Conservation (phyloP, 2,113 vertebrate genomes). For the Catharus minimus region DNA sequence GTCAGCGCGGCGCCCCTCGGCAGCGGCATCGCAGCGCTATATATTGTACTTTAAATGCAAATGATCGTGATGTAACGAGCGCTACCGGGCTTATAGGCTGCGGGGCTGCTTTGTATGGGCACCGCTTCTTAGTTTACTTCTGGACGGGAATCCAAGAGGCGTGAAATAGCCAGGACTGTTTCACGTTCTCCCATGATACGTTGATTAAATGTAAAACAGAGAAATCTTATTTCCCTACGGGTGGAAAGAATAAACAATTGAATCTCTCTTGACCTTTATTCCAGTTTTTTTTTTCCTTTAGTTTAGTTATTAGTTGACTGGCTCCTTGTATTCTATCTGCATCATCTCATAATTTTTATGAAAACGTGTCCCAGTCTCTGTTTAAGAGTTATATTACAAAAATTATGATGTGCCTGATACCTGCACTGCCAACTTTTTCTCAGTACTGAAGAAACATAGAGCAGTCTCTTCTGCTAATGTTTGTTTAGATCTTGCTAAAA, state of each 20-base stretch:
- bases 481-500: background rate
- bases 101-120: background rate
- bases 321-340: background rate
- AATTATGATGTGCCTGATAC: background rate
- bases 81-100: background rate
- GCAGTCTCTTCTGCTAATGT: background rate
- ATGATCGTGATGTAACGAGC: background rate
- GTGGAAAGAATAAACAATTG: background rate
- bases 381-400: background rate
- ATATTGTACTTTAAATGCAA: background rate
- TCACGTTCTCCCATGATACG: accelerated
- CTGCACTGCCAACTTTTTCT: background rate
- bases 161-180: background rate
- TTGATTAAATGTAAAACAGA: background rate
- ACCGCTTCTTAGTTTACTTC: background rate
- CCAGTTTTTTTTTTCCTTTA: background rate
- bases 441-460: background rate
- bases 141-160: background rate
- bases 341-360: background rate
- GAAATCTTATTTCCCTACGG: background rate
- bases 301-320: background rate
- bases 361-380: background rate
- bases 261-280: background rate
- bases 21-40: background rate
- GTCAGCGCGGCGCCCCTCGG: background rate